Conservation (phyloP, 2,888 invertebrate genomes). For the Meteorus cinctellus region DNA sequence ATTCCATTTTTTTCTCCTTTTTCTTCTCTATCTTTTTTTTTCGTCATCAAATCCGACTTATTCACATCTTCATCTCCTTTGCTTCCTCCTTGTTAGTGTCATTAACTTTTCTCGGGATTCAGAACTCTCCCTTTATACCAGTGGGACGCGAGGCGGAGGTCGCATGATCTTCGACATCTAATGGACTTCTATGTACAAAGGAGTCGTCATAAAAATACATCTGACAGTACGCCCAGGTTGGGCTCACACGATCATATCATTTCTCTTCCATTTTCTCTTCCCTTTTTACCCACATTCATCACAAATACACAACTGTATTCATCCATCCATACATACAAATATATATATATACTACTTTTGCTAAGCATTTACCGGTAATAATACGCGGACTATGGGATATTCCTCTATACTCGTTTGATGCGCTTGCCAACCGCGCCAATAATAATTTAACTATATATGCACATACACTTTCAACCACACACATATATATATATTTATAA, state of each 20-base stretch:
- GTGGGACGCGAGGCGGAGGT: conserved; percentile 24
- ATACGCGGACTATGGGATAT: conserved; percentile 39
- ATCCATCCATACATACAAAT: conserved; percentile 31
- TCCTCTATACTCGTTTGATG: conserved; percentile 14
- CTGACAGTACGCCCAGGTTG: conserved; percentile 50
- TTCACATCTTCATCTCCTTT: conserved; percentile 19
- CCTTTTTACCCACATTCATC: conserved; percentile 30
- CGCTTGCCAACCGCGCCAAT: conserved; percentile 23
- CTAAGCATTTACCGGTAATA: conserved; percentile 58
- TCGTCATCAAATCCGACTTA: neutral
- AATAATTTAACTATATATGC: conserved; percentile 21
- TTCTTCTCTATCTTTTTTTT: conserved; percentile 17
- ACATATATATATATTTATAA: conserved; percentile 14
- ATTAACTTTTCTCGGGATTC: conserved; percentile 54
- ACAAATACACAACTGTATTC: conserved; percentile 6
- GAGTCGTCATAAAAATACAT: conserved; percentile 52
- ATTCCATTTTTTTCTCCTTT: conserved; percentile 34
- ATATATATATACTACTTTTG: conserved; percentile 39
- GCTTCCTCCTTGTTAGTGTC: conserved; percentile 56
- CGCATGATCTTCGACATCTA: conserved; percentile 59
- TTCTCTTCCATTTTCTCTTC: conserved; percentile 4
- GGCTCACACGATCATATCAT: conserved; percentile 4
- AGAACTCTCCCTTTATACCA: conserved; percentile 20
- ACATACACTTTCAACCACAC: neutral
- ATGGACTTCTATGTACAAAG: conserved; percentile 48